Percentiles rank a stretch among this genome's conserved stretches.
These are phyloP conservation scores for Clepsis dumicolana DNA, from an alignment of 2,888 invertebrate genomes.

Conservation along the genomic window DNA sequence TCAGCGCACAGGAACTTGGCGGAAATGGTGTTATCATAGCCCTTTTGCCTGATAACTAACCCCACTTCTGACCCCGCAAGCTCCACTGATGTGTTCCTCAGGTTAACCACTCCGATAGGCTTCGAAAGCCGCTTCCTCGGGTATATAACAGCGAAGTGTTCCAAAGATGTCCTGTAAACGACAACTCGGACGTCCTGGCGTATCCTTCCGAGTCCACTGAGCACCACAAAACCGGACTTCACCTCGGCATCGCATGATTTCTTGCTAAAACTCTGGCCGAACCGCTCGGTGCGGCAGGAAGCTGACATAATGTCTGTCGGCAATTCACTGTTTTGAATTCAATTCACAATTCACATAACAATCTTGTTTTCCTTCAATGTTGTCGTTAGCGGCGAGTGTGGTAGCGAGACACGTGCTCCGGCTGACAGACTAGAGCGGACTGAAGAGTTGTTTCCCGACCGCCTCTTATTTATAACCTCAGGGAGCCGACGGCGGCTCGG, in stretches of 20 bases:
- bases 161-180: slow-evolving; percentile 88
- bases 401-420: slow-evolving; percentile 49
- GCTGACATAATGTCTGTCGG: slow-evolving; percentile 72
- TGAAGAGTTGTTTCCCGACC: slow-evolving; percentile 62
- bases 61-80: slow-evolving; percentile 78
- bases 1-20: slow-evolving; percentile 87
- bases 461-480: slow-evolving; percentile 65
- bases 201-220: slow-evolving; percentile 85
- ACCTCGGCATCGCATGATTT: slow-evolving; percentile 83
- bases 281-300: slow-evolving; percentile 65
- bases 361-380: slow-evolving; percentile 51
- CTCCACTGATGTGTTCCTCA: slow-evolving; percentile 87
- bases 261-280: slow-evolving; percentile 68
- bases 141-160: slow-evolving; percentile 88
- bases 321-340: slow-evolving; percentile 67
- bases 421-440: slow-evolving; percentile 57
- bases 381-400: slow-evolving; percentile 50
- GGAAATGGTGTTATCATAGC: slow-evolving; percentile 87
- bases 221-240: slow-evolving; percentile 87
- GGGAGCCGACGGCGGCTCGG: slow-evolving; percentile 58
- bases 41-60: slow-evolving; percentile 87
- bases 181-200: slow-evolving; percentile 88
- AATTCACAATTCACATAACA: slow-evolving; percentile 58
- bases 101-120: slow-evolving; percentile 87
- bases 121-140: slow-evolving; percentile 88